Conservation (phyloP, 2,888 invertebrate species). For the Stenodera caucasica region DNA sequence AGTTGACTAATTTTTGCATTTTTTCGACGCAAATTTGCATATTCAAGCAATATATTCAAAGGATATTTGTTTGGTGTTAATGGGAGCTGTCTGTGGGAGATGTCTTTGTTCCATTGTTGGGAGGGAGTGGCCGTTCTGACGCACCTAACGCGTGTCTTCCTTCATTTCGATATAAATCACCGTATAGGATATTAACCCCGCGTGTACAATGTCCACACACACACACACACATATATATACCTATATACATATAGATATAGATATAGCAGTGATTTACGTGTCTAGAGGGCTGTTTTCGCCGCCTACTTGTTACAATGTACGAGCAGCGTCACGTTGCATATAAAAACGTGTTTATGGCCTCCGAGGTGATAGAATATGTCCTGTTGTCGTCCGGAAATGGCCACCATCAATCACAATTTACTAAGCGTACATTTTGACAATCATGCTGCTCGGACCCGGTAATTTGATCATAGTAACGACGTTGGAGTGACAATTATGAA, state of each 20-base stretch:
- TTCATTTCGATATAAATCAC: constrained; percentile 47
- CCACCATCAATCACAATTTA: constrained; percentile 54
- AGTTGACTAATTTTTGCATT: too few relatives aligned
- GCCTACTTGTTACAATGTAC: constrained; percentile 53
- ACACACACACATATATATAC: too few relatives aligned
- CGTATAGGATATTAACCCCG: constrained; percentile 54
- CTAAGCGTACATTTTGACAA: constrained; percentile 41
- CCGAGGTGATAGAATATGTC: constrained; percentile 52
- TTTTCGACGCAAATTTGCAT: too few relatives aligned
- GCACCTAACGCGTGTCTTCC: constrained; percentile 7
- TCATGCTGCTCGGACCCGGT: constrained; percentile 41
- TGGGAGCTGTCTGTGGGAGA: neutral
- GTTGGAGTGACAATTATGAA: constrained; percentile 54
- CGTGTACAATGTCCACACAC: constrained; percentile 54
- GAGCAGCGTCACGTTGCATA: constrained; percentile 50
- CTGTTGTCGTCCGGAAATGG: constrained; percentile 53
- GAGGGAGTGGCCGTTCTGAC: constrained; percentile 5
- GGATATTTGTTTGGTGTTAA: neutral
- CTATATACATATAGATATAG: too few relatives aligned
- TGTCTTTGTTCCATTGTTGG: constrained; percentile 1
- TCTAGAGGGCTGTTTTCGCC: constrained; percentile 53
- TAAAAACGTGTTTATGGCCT: constrained; percentile 54
- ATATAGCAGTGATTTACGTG: constrained; percentile 54
- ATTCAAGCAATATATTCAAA: too few relatives aligned
- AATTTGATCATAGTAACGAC: constrained; percentile 52